These are phyloP conservation scores for Theonella swinhoei DNA, from an alignment of 37 sponge, comb jelly and placozoan genomes.

Conservation along the genomic window DNA sequence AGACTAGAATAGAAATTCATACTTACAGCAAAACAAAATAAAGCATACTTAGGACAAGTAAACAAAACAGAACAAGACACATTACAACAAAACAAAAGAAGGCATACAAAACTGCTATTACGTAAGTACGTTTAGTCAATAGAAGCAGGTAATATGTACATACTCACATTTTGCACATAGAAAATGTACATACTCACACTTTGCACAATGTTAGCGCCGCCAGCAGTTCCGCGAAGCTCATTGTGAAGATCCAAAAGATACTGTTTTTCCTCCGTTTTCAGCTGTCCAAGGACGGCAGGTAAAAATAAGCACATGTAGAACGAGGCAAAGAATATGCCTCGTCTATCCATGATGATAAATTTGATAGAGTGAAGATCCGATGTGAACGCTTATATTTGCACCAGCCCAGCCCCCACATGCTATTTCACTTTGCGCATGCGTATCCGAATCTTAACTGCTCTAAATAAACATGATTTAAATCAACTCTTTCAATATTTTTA, in stretches of 20 bases:
- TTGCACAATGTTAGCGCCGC: conserved; percentile 20
- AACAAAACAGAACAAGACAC: too few relatives aligned
- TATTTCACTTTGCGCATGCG: neutral
- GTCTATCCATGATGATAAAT: too few relatives aligned
- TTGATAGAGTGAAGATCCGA: too few relatives aligned
- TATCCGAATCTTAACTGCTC: neutral
- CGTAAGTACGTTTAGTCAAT: too few relatives aligned
- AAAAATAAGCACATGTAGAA: neutral
- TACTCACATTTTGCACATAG: neutral
- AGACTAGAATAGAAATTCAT: neutral
- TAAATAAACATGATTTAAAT: neutral
- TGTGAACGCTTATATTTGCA: too few relatives aligned
- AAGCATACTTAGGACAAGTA: too few relatives aligned
- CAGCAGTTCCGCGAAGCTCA: neutral
- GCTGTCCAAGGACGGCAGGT: neutral
- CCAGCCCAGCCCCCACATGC: neutral
- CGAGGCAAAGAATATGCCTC: neutral
- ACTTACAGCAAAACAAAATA: too few relatives aligned
- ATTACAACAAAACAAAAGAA: too few relatives aligned
- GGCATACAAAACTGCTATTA: too few relatives aligned
- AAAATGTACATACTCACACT: neutral
- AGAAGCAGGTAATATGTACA: too few relatives aligned
- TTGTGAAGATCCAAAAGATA: conserved; percentile 43
- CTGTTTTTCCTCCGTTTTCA: conserved; percentile 44
- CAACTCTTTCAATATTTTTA: too few relatives aligned